Evolutionary conservation across 2,888 invertebrate species (phyloP).

Genomic region (Metallyticus violacea): DNA sequence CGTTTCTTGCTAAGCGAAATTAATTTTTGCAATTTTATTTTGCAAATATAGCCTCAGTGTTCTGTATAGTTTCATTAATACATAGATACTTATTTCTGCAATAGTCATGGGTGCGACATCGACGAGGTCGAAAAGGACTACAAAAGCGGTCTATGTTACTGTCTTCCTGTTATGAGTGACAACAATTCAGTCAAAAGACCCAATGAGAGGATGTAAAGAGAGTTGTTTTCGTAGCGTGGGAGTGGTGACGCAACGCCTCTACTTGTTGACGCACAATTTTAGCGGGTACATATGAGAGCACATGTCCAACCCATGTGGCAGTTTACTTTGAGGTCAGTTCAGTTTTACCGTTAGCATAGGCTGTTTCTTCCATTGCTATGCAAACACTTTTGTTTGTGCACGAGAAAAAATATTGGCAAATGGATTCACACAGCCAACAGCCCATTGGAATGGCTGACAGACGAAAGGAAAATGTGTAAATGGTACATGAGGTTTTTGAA

Average conservation of each 20-base stretch:
- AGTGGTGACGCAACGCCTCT: background rate
- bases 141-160: background rate
- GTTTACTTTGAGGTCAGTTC: too few species aligned
- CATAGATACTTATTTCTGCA: too few species aligned
- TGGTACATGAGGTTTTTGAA: background rate
- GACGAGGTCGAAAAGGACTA: background rate
- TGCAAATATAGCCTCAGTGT: too few species aligned
- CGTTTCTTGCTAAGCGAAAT: too few species aligned
- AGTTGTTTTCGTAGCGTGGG: too few species aligned
- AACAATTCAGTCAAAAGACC: background rate
- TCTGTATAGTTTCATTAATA: too few species aligned
- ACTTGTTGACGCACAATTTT: background rate
- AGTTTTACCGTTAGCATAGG: background rate
- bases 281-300: background rate
- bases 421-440: background rate
- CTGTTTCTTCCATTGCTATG: background rate
- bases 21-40: too few species aligned
- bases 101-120: too few species aligned
- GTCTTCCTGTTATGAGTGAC: background rate
- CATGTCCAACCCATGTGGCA: background rate
- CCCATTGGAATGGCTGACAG: too few species aligned
- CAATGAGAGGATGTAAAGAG: background rate
- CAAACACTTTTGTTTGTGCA: background rate
- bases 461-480: background rate
- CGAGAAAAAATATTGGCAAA: background rate